These are phyloP conservation scores for Aplochiton taeniatus DNA, from an alignment of 2,797 vertebrate genomes.

Conservation along the genomic window DNA sequence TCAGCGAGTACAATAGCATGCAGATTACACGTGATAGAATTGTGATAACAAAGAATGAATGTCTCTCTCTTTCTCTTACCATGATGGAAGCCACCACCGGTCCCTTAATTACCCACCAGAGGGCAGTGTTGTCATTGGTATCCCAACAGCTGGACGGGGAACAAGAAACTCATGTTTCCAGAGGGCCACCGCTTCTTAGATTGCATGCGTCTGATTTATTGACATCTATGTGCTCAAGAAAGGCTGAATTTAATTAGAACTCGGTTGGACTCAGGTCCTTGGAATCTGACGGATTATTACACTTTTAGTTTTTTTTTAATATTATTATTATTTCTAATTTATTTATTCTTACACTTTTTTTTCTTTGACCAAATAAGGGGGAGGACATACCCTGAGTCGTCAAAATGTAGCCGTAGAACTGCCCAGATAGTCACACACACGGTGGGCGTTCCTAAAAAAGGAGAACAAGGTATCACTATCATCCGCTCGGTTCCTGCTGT, in stretches of 20 bases:
- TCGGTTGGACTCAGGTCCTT: too few relatives aligned
- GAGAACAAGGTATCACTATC: background rate
- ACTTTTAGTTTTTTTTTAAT: too few relatives aligned
- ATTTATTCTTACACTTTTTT: too few relatives aligned
- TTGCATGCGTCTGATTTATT: background rate
- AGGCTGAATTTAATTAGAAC: too few relatives aligned
- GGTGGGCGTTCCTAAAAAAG: conserved; percentile 87
- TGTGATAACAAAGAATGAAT: background rate
- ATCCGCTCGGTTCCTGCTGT: too few relatives aligned
- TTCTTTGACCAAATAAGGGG: background rate
- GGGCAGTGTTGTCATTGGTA: conserved; percentile 92
- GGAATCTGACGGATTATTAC: background rate
- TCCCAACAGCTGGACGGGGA: conserved; percentile 89
- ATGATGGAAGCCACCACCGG: conserved; percentile 96
- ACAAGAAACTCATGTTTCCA: background rate
- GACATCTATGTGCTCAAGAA: too few relatives aligned
- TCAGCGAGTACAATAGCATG: background rate
- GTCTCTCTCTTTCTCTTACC: conserved; percentile 70
- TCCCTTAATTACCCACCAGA: conserved; percentile 99
- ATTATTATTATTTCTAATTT: too few relatives aligned
- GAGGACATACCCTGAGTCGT: conserved; percentile 83
- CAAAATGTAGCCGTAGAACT: conserved; percentile 89
- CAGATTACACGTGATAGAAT: background rate
- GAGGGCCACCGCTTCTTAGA: background rate
- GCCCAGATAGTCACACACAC: conserved; percentile 96